Percentiles rank a stretch among this genome's conserved stretches.
Conservation (phyloP, 1,140 invertebrate genomes). For the Rhyacophila brunnea region DNA sequence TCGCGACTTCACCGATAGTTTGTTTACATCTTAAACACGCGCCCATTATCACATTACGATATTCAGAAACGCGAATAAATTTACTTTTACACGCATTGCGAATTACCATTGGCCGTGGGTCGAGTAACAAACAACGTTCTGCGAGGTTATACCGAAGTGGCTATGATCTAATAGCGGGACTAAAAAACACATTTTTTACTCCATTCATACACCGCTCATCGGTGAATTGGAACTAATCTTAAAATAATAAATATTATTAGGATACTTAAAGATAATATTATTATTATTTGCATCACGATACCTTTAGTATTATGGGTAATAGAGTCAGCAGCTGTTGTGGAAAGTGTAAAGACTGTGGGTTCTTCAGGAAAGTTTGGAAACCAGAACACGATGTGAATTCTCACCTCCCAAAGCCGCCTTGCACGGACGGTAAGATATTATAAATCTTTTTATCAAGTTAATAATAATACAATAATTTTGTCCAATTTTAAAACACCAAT, state of each 20-base stretch:
- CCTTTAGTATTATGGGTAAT: slow-evolving; percentile 13
- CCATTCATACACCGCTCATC: background rate
- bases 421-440: slow-evolving; percentile 5
- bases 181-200: background rate
- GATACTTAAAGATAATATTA: background rate
- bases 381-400: slow-evolving; percentile 3
- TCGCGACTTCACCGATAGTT: no score
- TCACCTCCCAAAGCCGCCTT: slow-evolving; percentile 23
- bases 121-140: no score
- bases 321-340: slow-evolving; percentile 13
- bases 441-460: no score
- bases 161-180: slow-evolving; percentile 10
- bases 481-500: no score
- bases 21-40: no score
- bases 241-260: background rate
- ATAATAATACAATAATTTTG: no score
- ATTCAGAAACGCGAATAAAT: no score
- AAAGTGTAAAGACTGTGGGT: slow-evolving; percentile 13
- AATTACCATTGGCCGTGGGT: no score
- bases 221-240: background rate
- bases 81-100: no score
- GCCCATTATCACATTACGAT: no score
- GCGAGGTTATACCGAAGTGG: background rate
- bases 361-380: slow-evolving; percentile 29
- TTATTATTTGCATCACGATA: background rate